phyloP scores from a whole-genome alignment of 2,888 invertebrate species.

The Miltochrista miniata region DNA sequence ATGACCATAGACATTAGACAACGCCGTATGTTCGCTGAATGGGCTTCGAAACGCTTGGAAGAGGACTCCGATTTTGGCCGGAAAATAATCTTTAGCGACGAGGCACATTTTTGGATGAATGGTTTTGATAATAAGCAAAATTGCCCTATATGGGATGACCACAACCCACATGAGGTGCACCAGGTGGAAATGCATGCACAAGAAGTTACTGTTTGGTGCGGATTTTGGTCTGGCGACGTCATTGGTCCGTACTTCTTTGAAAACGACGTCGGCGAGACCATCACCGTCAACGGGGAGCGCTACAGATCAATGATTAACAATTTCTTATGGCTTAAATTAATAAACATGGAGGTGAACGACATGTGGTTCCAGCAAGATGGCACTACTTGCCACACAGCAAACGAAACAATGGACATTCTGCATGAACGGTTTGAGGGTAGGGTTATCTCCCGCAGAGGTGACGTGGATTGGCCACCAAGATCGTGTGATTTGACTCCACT shows the following conservation, averaged over 20 bases:
- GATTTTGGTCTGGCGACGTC: background rate
- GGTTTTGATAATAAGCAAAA: background rate
- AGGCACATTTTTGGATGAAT: background rate
- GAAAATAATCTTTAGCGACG: constrained; percentile 1
- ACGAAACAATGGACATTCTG: background rate
- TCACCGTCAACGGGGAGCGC: constrained; percentile 14
- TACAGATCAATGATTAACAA: constrained; percentile 8
- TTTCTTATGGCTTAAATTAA: background rate
- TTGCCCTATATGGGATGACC: background rate
- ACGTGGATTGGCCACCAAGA: background rate
- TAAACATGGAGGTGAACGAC: background rate
- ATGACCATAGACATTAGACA: background rate
- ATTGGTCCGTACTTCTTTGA: constrained; percentile 12
- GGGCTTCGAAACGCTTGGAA: background rate
- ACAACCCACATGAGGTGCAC: background rate
- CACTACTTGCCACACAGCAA: too few species aligned
- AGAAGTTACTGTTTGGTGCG: too few species aligned
- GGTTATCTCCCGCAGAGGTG: background rate
- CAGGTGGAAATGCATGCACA: background rate
- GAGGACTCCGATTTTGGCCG: background rate
- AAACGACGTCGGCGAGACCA: constrained; percentile 8
- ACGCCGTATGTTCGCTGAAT: background rate
- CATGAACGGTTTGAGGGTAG: background rate
- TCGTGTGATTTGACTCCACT: background rate
- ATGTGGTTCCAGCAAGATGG: background rate